These are phyloP conservation scores for Gortyna flavago DNA, from an alignment of 2,888 invertebrate genomes.

Conservation along the genomic window DNA sequence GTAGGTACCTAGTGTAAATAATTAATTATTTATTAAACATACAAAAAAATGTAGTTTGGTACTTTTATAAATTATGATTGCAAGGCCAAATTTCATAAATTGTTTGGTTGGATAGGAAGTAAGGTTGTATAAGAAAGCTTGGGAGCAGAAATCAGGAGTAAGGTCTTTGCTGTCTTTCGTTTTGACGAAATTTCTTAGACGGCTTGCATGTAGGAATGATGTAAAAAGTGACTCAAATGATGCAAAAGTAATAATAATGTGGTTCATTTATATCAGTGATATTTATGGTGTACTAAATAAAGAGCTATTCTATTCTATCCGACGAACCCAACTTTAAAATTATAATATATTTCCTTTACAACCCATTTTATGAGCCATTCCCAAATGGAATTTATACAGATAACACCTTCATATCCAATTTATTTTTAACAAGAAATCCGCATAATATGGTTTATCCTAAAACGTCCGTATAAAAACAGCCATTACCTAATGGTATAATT, in stretches of 20 bases:
- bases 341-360: constrained; percentile 19
- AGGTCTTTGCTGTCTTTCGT: not conserved
- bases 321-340: constrained; percentile 3
- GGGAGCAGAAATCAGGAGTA: not conserved
- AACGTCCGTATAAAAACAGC: constrained; percentile 29
- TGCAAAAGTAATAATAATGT: not conserved
- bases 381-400: constrained; percentile 44
- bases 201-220: not conserved
- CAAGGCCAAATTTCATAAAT: too few species aligned
- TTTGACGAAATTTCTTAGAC: not conserved
- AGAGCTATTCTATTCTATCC: not conserved
- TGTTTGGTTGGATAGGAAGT: too few species aligned
- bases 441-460: constrained; percentile 41
- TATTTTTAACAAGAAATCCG: constrained; percentile 51
- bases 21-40: too few species aligned
- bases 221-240: not conserved
- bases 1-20: too few species aligned
- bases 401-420: constrained; percentile 52
- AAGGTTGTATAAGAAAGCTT: not conserved
- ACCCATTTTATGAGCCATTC: constrained; percentile 39
- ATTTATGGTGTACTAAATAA: not conserved
- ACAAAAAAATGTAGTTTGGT: not conserved
- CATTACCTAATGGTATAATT: constrained; percentile 53
- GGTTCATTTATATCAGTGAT: not conserved
- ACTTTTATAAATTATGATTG: not conserved